Percentiles rank a stretch among this genome's conserved stretches.
Conservation (phyloP, 2,113 vertebrate species). For the Pygoscelis adeliae region DNA sequence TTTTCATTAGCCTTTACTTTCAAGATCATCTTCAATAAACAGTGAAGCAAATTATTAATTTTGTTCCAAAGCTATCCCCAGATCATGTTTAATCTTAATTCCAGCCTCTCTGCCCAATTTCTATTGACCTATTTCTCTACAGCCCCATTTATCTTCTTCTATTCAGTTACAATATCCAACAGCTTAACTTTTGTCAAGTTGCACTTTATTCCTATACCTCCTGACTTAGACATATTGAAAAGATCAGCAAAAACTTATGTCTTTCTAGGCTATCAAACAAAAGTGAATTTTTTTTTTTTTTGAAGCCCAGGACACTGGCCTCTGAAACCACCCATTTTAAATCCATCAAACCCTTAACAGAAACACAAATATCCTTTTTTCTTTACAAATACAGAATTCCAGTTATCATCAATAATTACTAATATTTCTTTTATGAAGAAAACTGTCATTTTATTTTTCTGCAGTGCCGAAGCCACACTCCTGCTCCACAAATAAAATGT, state of each 20-base stretch:
- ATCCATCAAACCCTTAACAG: not conserved
- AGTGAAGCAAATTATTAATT: not conserved
- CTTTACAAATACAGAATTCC: not conserved
- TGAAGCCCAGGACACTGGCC: not conserved
- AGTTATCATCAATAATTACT: not conserved
- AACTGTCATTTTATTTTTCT: not conserved
- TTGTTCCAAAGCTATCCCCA: not conserved
- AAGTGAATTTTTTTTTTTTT: not conserved
- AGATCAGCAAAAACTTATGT: not conserved
- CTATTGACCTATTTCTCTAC: not conserved
- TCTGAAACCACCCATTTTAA: not conserved
- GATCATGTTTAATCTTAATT: not conserved
- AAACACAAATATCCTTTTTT: not conserved
- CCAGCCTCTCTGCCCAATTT: not conserved
- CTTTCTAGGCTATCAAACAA: not conserved
- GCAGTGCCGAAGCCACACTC: not conserved
- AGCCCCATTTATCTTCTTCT: not conserved
- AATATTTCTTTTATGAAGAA: not conserved
- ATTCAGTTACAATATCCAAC: not conserved
- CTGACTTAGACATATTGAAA: not conserved
- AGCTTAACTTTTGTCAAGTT: not conserved
- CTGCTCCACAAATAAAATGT: not conserved
- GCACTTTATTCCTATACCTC: not conserved
- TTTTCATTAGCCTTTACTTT: not conserved
- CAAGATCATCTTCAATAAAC: not conserved